Evolutionary conservation across 2,888 invertebrate species (phyloP), one percentile per base, ranked within the genome.

Genomic region (Mamestra brassicae): DNA sequence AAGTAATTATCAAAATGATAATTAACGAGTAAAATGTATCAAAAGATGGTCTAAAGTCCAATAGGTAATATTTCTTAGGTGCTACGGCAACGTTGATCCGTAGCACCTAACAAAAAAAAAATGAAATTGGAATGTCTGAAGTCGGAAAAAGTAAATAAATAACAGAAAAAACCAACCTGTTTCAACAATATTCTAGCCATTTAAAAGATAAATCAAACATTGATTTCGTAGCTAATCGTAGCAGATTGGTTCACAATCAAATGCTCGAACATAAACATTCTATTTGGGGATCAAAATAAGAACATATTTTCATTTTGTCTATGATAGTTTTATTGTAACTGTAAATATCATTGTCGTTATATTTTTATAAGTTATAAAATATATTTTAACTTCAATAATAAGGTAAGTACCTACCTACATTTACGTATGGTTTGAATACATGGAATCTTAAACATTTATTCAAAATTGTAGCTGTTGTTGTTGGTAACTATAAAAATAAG

Each of bases 261-360:
- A 34, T 7, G 15, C 15, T 34, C 15, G 13, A 1, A 13, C 57
- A 26, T 26, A 0, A 70, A 47, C 4, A 36, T 17, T 34, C 6
- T 36, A 15, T 2, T 71, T 15, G 26, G 15, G 3, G 6, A 55
- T 52, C n/a, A 0, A 61, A 75, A 76, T n/a, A 78, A 65, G 5
- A 57, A n/a, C 38, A 50, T 7, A 0, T 45, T 34, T 45, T n/a
- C 8, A 57, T 42, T 36, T 47, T 47, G 38, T 75, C 13, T 47
- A 26, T 65, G 38, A 73, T 78, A 50, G 2, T 70, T 80, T 80
- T 73, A 80, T 63, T 70, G 52, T 69, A 70, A 70, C 70, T 66
- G 55, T 74, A 17, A 65, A 74, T 80, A 74, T 69, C 55, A 52
- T 17, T 26, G 78, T 65, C 36, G 34, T 34, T 50, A 66, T 65